Base-by-base conservation (phyloP, 1,140 invertebrate genomes). In the Venturia canescens region DNA sequence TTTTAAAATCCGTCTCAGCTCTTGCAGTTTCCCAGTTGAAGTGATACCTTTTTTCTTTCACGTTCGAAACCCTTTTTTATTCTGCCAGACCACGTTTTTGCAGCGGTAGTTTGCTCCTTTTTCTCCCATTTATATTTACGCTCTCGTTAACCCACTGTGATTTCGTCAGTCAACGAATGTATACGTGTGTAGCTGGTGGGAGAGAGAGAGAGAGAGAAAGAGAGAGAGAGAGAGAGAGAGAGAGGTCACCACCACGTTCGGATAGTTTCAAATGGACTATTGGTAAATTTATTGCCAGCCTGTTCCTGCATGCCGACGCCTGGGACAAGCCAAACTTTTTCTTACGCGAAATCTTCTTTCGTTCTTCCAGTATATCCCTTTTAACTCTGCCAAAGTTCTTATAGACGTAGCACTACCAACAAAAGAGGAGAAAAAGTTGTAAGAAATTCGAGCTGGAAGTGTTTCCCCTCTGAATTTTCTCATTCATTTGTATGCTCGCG, bases 61-160 rank as follows among this genome's bases (percentile, higher is more conserved):
- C 11, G 16, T 57, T n/a, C 53, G 4, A 57, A 4, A 11, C 18
- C 9, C 18, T 18, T 57, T 63, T 63, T 26, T 63, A 2, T 23
- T 26, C 13, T 26, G 27, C 23, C 60, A 6, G 23, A 2, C 16
- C 57, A 48, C 29, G 26, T 66, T 50, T 34, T n/a, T 2, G 38
- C 23, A 31, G 13, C 16, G 31, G 1, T 23, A 34, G 31, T 21
- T 78, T 57, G 70, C 79, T n/a, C n/a, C n/a, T 83, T 66, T 79
- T 44, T 66, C 69, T 74, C 31, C 74, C 63, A 78, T 44, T 66
- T 60, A 83, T 83, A 63, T 84, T 85, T 83, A 85, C 83, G 80
- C 83, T 76, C 72, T 85, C 83, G 84, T 84, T 85, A 76, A 76
- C 44, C 79, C 72, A 83, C 78, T 78, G 79, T 76, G 83, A 85